Percentiles rank a stretch among this genome's conserved stretches.
Conservation (phyloP, 2,113 vertebrate genomes). For the Tauraco erythrolophus region DNA sequence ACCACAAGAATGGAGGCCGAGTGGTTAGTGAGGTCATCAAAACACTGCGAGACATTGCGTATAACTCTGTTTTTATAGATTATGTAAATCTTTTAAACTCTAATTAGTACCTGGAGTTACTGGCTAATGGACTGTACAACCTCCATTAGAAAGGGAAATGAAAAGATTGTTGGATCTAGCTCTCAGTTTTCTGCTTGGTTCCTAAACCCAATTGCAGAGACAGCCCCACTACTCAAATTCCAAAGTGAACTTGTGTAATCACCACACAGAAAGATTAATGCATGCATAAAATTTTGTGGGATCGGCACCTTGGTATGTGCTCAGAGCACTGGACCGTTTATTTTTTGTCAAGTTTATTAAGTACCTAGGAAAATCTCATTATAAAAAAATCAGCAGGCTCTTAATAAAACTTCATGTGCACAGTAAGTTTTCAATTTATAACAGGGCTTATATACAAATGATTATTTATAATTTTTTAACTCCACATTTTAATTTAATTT, state of each 20-base stretch:
- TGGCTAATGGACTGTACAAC: not conserved
- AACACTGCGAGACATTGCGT: not conserved
- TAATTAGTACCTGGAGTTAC: not conserved
- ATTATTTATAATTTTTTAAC: not conserved
- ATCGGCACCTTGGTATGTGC: not conserved
- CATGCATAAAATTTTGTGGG: not conserved
- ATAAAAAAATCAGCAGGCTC: not conserved
- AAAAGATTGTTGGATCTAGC: not conserved
- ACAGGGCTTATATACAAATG: not conserved
- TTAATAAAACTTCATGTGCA: not conserved
- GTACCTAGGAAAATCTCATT: slow-evolving; percentile 3
- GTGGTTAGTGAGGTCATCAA: slow-evolving; percentile 17
- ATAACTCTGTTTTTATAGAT: not conserved
- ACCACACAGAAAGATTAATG: not conserved
- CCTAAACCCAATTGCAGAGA: not conserved
- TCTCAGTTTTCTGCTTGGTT: not conserved
- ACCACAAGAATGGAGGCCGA: slow-evolving; percentile 16
- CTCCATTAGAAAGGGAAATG: not conserved
- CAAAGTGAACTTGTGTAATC: not conserved
- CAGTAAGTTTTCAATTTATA: not conserved
- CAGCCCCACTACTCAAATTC: accelerated
- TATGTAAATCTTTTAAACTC: not conserved
- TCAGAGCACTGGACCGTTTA: not conserved
- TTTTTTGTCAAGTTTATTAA: slow-evolving; percentile 43
- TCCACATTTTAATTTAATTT: not conserved